Conservation (phyloP, 23 tunicate species). For the Ascidia mentula region DNA sequence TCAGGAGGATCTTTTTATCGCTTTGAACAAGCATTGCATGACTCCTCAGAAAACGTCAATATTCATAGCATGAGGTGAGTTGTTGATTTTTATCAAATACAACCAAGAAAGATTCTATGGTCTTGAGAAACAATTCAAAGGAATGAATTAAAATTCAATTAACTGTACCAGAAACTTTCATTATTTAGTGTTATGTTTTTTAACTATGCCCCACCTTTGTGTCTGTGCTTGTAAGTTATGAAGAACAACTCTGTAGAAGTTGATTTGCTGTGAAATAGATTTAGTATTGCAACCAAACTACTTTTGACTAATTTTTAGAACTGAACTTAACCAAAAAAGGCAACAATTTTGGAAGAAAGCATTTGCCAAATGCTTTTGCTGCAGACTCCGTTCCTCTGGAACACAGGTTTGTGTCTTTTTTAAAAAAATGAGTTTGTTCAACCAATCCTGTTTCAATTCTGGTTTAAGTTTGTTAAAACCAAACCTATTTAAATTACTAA, state of each 20-base stretch:
- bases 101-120: not conserved
- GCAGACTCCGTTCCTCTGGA: constrained; percentile 8
- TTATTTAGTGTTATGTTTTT: no score
- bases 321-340: constrained; percentile 11
- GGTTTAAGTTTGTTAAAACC: not conserved
- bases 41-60: not conserved
- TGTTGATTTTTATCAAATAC: not conserved
- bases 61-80: constrained; percentile 29
- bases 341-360: constrained; percentile 23
- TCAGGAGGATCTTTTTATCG: constrained; percentile 58
- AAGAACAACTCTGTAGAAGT: no score
- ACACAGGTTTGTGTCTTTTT: not conserved
- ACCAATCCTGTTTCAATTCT: no score
- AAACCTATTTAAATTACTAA: not conserved
- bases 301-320: not conserved
- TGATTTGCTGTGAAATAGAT: no score
- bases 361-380: constrained; percentile 37
- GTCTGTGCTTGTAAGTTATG: no score
- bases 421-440: no score
- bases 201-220: no score
- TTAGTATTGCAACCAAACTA: not conserved
- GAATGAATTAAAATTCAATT: not conserved
- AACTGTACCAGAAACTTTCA: no score
- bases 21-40: constrained; percentile 36
- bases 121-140: not conserved